Percentiles rank a stretch among this genome's conserved stretches.
These are phyloP conservation scores for Oenanthe melanoleuca DNA, from an alignment of 2,113 vertebrate genomes.

Conservation along the genomic window DNA sequence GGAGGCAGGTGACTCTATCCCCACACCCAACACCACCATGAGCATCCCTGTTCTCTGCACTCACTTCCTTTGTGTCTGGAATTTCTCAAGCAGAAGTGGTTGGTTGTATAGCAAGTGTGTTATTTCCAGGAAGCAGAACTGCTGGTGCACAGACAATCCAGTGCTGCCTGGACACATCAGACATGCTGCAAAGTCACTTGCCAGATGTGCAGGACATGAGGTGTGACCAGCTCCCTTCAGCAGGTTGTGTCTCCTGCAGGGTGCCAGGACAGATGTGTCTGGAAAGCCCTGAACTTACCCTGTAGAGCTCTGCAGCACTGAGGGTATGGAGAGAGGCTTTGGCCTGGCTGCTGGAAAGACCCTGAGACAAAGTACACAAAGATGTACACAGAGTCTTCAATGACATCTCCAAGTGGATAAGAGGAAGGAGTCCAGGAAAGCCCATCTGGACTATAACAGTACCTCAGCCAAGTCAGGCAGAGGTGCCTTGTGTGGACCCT, in stretches of 20 bases:
- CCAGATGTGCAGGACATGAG: neutral
- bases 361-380: neutral
- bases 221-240: neutral
- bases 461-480: neutral
- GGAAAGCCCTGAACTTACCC: neutral
- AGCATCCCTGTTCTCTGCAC: neutral
- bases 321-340: neutral
- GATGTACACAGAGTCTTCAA: neutral
- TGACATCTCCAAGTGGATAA: neutral
- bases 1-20: neutral
- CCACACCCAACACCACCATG: neutral
- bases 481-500: neutral
- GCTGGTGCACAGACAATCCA: neutral
- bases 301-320: neutral
- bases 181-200: neutral
- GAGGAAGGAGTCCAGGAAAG: neutral
- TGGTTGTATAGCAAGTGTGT: neutral
- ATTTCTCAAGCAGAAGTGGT: neutral
- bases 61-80: neutral
- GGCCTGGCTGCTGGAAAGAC: neutral
- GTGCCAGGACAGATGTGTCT: neutral
- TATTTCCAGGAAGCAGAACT: constrained; percentile 5
- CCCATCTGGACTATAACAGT: neutral
- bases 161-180: constrained; percentile 1
- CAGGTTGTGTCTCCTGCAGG: neutral